Evolutionary conservation across 2,113 vertebrate genomes (phyloP).

Genomic region (Pygoscelis antarcticus): DNA sequence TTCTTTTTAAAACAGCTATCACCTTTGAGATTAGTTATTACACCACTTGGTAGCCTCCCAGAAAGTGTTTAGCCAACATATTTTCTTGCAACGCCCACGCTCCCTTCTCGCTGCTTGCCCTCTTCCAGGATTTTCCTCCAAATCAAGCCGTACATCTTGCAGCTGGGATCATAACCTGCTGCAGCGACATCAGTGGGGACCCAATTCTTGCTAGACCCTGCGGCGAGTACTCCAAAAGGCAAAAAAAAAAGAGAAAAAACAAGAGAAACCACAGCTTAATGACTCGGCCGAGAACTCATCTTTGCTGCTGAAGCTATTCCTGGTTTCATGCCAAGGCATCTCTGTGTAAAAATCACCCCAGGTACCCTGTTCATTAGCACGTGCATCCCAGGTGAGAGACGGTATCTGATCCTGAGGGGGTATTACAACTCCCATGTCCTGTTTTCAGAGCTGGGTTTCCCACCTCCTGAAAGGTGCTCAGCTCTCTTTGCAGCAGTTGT

Average conservation of each 20-base stretch:
- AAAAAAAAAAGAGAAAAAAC: background rate
- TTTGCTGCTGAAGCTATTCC: background rate
- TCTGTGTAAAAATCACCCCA: background rate
- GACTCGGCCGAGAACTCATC: background rate
- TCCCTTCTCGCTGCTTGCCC: background rate
- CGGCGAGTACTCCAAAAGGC: background rate
- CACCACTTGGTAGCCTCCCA: background rate
- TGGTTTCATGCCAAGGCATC: background rate
- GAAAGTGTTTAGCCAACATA: background rate
- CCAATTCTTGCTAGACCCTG: background rate
- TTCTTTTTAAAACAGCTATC: background rate
- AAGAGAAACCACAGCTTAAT: background rate
- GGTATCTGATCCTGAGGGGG: background rate
- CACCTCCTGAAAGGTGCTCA: background rate
- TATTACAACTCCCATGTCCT: rapidly evolving
- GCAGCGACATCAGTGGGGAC: background rate
- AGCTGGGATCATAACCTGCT: background rate
- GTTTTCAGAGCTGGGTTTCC: background rate
- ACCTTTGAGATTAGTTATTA: background rate
- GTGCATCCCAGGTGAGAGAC: background rate
- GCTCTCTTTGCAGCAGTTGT: background rate
- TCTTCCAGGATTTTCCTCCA: background rate
- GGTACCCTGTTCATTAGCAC: background rate
- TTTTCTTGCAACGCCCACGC: rapidly evolving
- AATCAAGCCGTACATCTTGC: rapidly evolving